Evolutionary conservation across 2,888 invertebrate genomes (phyloP), one percentile per base, ranked within the genome.

Genomic region (Steinernema scapterisci): DNA sequence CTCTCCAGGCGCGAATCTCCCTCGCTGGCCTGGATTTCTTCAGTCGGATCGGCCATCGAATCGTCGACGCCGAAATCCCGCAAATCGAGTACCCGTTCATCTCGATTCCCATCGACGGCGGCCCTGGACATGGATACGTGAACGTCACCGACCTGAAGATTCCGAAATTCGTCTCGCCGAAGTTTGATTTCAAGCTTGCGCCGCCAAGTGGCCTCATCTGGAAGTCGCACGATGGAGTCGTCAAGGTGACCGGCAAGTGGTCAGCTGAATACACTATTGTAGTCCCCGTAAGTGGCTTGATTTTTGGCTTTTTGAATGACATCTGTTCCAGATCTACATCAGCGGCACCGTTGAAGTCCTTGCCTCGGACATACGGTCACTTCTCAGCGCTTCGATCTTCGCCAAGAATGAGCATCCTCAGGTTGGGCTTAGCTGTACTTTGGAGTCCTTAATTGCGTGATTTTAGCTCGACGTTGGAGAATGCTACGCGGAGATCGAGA

Each of bases 181-280:
- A 78, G 76, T 85, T 80, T 63, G 44, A 77, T 31, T 80, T 81
- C 63, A 70, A 73, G 23, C 70, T 80, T 19, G 43, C 71, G n/a
- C 80, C 80, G 16, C 75, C 79, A 16, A 72, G 76, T 25, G 84
- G 82, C 21, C 77, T 85, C 45, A 74, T 72, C 0, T 85, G 84
- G 81, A 70, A 74, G 54, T 83, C 84, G 1, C 72, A 71, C 27
- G 82, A 77, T 11, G 85, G 85, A 16, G 75, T 79, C 7, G 76
- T 83, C 71, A 81, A 79, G 27, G 71, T 85, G n/a, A 71, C 71
- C 13, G 85, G 85, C 3, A 74, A 78, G 44, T 85, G 84, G 84
- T 75, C 73, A 16, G 85, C 84, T 7, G 76, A 77, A 54, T 85
- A 84, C 71, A 79, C 79, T 0, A 72, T 79, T 45, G 19, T 83